Evolutionary conservation across 2,888 invertebrate species (phyloP).

Genomic region (Drosophila rellima): DNA sequence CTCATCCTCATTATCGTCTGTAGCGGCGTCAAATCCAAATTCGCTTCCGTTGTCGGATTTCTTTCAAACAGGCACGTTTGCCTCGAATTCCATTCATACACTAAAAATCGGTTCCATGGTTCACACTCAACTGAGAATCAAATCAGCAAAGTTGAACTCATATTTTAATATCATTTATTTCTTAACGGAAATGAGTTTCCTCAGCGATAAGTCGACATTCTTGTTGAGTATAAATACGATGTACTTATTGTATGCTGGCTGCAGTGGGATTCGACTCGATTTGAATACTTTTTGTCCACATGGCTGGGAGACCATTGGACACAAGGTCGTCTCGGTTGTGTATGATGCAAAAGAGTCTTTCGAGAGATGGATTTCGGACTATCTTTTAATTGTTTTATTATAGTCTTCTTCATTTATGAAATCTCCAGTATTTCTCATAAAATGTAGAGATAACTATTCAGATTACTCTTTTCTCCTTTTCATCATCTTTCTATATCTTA

Average conservation of each 20-base stretch:
- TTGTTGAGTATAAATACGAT: slow-evolving; percentile 1
- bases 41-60: slow-evolving; percentile 6
- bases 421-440: too few species aligned
- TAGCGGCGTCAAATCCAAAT: slow-evolving; percentile 9
- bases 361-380: neutral
- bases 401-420: neutral
- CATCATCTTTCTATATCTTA: too few species aligned
- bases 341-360: slow-evolving; percentile 21
- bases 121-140: slow-evolving; percentile 30
- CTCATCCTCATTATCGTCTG: slow-evolving; percentile 32
- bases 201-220: slow-evolving; percentile 21
- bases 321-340: slow-evolving; percentile 50
- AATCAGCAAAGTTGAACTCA: slow-evolving; percentile 45
- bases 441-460: too few species aligned
- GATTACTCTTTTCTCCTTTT: neutral
- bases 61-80: slow-evolving; percentile 35
- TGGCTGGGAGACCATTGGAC: slow-evolving; percentile 28
- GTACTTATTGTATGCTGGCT: neutral
- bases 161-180: slow-evolving; percentile 15
- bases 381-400: neutral
- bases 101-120: slow-evolving; percentile 52
- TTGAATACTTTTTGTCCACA: slow-evolving; percentile 40
- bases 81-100: slow-evolving; percentile 51
- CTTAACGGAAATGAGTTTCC: slow-evolving; percentile 59
- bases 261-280: slow-evolving; percentile 32